phyloP scores from a whole-genome alignment of 2,113 vertebrate genomes.

The Centropus bengalensis region DNA sequence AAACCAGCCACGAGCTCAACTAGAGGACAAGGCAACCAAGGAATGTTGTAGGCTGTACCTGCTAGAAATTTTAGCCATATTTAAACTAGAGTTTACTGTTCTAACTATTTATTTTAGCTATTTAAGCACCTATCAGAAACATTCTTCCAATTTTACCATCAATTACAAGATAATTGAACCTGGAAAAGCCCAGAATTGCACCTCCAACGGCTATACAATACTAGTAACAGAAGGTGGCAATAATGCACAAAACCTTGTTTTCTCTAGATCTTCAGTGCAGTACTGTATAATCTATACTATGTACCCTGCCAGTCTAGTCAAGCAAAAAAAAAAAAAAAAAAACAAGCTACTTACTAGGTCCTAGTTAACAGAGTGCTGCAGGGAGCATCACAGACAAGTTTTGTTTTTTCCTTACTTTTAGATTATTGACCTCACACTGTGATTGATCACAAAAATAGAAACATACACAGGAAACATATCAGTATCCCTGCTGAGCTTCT shows the following conservation, averaged over 20 bases:
- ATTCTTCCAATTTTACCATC: not conserved
- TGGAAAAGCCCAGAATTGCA: not conserved
- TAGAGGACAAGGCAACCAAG: not conserved
- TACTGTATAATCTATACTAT: not conserved
- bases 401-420: not conserved
- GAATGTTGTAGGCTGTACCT: not conserved
- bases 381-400: not conserved
- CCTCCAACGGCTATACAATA: not conserved
- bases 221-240: not conserved
- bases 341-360: not conserved
- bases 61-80: not conserved
- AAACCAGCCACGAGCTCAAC: fast-evolving
- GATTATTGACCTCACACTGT: not conserved
- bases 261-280: not conserved
- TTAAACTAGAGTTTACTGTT: not conserved
- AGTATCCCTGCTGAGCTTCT: not conserved
- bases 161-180: not conserved
- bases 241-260: not conserved
- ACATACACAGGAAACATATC: not conserved
- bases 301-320: not conserved
- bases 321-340: not conserved
- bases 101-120: not conserved
- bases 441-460: not conserved
- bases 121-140: not conserved
- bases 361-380: not conserved